Percentiles rank a stretch among this genome's conserved stretches.
Conservation (phyloP, 1,140 invertebrate species). For the Metopolophium dirhodum region DNA sequence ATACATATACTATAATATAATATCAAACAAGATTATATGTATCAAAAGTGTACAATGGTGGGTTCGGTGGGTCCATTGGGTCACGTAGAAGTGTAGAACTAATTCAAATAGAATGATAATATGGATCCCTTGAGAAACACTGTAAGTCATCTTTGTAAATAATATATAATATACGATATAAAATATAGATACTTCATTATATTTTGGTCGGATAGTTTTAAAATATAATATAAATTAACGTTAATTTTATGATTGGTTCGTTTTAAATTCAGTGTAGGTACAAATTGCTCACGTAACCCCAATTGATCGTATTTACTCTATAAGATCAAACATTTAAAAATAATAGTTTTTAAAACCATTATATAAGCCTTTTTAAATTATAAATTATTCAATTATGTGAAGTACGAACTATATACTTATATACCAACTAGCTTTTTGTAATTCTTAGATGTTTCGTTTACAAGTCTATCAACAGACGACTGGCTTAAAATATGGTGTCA, state of each 20-base stretch:
- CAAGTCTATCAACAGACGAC: constrained; percentile 62
- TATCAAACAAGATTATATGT: neutral
- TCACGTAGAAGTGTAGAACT: neutral
- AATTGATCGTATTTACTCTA: neutral
- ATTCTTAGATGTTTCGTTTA: constrained; percentile 24
- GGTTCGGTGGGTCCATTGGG: neutral
- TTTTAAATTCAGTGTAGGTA: neutral
- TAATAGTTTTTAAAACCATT: neutral
- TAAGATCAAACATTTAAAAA: neutral
- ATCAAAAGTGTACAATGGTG: neutral
- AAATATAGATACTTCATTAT: neutral
- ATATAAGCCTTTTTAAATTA: neutral
- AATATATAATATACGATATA: neutral
- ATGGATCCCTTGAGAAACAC: constrained; percentile 10
- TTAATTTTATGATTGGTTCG: neutral
- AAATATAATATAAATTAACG: neutral
- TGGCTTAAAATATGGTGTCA: constrained; percentile 74
- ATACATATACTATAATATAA: neutral
- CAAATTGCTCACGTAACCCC: neutral
- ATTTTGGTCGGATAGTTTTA: neutral
- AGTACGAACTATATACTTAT: neutral
- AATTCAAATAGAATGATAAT: neutral
- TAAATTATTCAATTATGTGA: neutral
- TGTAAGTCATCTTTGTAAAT: neutral
- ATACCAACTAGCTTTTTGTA: neutral